phyloP scores from a whole-genome alignment of 1,140 invertebrate genomes.

The Rhynchophorus ferrugineus region DNA sequence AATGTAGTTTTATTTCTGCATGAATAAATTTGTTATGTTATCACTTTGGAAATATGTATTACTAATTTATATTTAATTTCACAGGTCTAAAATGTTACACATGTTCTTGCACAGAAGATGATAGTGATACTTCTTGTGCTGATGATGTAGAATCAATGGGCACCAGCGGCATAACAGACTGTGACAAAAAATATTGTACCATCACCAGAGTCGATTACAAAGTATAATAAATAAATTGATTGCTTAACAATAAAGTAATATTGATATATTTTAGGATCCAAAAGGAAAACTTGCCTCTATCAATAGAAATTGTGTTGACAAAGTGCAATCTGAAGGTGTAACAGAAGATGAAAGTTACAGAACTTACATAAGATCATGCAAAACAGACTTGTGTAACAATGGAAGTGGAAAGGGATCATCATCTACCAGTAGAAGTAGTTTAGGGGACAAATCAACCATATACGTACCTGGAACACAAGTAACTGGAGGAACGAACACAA shows the following conservation, averaged over 20 bases:
- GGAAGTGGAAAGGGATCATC: constrained; percentile 12
- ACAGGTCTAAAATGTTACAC: constrained; percentile 23
- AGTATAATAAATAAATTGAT: constrained; percentile 5
- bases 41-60: too few species aligned
- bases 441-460: constrained; percentile 25
- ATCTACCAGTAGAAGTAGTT: not conserved
- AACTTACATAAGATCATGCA: constrained; percentile 21
- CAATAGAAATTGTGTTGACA: constrained; percentile 17
- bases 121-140: constrained; percentile 16
- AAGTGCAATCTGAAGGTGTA: constrained; percentile 11
- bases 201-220: constrained; percentile 19
- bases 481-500: too few species aligned
- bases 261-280: constrained; percentile 18
- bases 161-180: constrained; percentile 17
- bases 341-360: constrained; percentile 20
- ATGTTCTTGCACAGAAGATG: constrained; percentile 21
- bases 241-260: not conserved
- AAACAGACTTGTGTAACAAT: constrained; percentile 20
- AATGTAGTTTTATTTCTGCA: too few species aligned
- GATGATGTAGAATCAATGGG: constrained; percentile 8
- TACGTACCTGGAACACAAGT: constrained; percentile 18
- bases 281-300: constrained; percentile 19
- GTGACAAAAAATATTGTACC: constrained; percentile 26
- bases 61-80: not conserved
- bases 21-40: too few species aligned